Evolutionary conservation across 2,797 vertebrate species (phyloP).

Genomic region (Rhabdomys pumilio): DNA sequence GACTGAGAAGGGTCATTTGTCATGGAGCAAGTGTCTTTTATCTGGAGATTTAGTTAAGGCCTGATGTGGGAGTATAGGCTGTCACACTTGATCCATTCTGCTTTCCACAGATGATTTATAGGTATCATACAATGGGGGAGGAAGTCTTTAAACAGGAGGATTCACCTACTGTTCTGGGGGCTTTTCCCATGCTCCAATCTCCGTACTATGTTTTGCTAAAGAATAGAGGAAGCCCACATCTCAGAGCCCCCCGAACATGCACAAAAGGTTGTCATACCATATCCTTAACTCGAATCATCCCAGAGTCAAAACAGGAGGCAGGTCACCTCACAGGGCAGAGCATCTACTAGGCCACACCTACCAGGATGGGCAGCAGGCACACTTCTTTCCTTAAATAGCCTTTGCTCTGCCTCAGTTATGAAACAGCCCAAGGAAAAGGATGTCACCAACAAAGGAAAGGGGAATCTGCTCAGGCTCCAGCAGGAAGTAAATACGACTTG

Average conservation of each 20-base stretch:
- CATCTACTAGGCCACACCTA: background rate
- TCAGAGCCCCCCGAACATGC: background rate
- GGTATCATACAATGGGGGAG: background rate
- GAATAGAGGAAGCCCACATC: background rate
- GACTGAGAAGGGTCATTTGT: background rate
- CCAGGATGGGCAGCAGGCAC: background rate
- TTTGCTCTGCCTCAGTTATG: background rate
- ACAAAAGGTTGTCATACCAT: background rate
- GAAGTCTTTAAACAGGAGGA: background rate
- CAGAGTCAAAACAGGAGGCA: background rate
- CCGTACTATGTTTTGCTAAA: background rate
- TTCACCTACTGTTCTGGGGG: background rate
- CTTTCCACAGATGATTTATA: background rate
- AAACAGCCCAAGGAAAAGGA: conserved; percentile 13
- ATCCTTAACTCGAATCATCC: background rate
- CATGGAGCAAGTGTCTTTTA: background rate
- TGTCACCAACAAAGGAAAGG: background rate
- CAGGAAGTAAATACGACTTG: background rate
- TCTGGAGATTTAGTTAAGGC: background rate
- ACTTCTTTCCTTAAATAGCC: background rate
- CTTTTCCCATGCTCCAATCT: background rate
- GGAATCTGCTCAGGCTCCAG: background rate
- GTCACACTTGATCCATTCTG: background rate
- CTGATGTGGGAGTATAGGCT: background rate
- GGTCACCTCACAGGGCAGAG: background rate